phyloP scores from a whole-genome alignment of 2,888 invertebrate genomes.

The Sphaerophoria rueppellii region DNA sequence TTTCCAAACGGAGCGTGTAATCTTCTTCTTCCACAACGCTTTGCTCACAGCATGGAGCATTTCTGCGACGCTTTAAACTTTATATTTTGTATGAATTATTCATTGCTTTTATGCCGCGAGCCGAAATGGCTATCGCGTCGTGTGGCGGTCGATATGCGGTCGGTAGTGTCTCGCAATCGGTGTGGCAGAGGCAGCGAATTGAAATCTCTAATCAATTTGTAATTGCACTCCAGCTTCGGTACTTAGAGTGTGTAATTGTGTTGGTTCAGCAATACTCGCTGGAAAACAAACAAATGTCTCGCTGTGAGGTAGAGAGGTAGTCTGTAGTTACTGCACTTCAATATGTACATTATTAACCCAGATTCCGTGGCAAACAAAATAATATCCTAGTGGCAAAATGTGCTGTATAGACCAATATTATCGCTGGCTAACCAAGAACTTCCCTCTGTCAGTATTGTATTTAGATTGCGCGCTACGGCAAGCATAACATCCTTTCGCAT shows the following conservation, averaged over 20 bases:
- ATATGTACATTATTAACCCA: slow-evolving; percentile 67
- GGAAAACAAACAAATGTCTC: slow-evolving; percentile 13
- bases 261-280: neutral
- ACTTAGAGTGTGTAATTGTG: slow-evolving; percentile 5
- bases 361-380: slow-evolving; percentile 40
- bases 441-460: slow-evolving; percentile 28
- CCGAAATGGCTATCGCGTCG: neutral
- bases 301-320: neutral
- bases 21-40: slow-evolving; percentile 53
- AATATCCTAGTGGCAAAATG: slow-evolving; percentile 49
- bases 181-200: slow-evolving; percentile 38
- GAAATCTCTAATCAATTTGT: slow-evolving; percentile 70
- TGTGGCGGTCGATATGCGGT: slow-evolving; percentile 9
- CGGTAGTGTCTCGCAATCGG: neutral
- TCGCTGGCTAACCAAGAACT: slow-evolving; percentile 27
- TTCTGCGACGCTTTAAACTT: neutral
- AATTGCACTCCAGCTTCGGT: slow-evolving; percentile 56
- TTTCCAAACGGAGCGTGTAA: slow-evolving; percentile 57
- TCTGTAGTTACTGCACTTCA: slow-evolving; percentile 16
- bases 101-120: slow-evolving; percentile 57
- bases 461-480: neutral
- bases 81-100: slow-evolving; percentile 61
- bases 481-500: neutral
- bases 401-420: slow-evolving; percentile 37
- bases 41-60: slow-evolving; percentile 21